Percentiles rank a stretch among this genome's conserved stretches.
phyloP scores from a whole-genome alignment of 2,797 vertebrate genomes.

The Fundulus diaphanus region DNA sequence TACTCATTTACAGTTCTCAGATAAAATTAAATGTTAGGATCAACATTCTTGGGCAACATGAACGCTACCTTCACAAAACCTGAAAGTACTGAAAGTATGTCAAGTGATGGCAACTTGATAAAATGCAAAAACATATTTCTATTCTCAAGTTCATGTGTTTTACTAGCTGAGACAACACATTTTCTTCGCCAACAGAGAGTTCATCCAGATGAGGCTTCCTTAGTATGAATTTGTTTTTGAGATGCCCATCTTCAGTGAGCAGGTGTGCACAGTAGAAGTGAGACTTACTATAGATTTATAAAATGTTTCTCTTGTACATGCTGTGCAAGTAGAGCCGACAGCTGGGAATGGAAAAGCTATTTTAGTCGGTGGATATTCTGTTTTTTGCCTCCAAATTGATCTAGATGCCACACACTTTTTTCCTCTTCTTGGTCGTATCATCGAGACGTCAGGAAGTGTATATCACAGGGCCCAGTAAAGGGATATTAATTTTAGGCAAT shows the following conservation, averaged over 20 bases:
- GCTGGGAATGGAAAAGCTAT: constrained; percentile 54
- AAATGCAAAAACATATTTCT: too few species aligned
- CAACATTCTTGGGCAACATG: background rate
- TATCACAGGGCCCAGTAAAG: constrained; percentile 11
- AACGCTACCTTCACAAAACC: background rate
- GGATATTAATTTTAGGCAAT: constrained; percentile 45
- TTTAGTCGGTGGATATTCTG: constrained; percentile 54
- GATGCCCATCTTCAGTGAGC: background rate
- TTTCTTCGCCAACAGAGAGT: background rate
- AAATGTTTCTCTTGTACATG: constrained; percentile 31
- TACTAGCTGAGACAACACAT: background rate
- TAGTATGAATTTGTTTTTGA: constrained; percentile 31
- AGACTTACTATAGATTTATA: constrained; percentile 20
- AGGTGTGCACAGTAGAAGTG: background rate
- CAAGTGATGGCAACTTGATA: background rate
- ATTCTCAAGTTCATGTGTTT: background rate
- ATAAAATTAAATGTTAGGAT: background rate
- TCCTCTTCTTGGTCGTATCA: constrained; percentile 31
- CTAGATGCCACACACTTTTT: constrained; percentile 36
- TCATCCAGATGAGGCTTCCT: constrained; percentile 25
- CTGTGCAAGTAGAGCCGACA: constrained; percentile 35
- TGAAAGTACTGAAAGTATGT: background rate
- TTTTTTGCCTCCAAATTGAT: constrained; percentile 52
- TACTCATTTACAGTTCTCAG: too few species aligned
- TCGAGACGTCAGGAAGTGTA: constrained; percentile 13